Evolutionary conservation across 1,140 invertebrate genomes (phyloP).

Genomic region (Drosophila fuyamai): DNA sequence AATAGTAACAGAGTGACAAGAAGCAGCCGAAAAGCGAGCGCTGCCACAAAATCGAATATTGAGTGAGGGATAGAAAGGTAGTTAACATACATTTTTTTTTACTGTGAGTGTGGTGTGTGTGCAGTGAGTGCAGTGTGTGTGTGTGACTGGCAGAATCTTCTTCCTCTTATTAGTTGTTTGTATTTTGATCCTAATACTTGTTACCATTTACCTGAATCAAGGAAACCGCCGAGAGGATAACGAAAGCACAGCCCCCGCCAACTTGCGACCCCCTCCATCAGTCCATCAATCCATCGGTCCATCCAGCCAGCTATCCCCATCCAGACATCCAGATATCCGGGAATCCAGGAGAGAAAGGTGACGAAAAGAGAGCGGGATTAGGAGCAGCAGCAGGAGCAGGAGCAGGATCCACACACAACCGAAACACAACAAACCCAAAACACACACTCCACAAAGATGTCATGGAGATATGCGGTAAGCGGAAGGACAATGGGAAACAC

Average conservation of each 20-base stretch:
- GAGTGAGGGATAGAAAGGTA: conserved; percentile 3
- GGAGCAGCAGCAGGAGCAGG: conserved; percentile 18
- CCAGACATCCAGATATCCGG: conserved; percentile 8
- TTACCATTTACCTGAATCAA: conserved; percentile 32
- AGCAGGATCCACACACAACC: conserved; percentile 27
- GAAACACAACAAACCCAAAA: conserved; percentile 29
- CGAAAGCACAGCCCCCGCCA: conserved; percentile 7
- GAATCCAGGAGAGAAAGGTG: conserved; percentile 7
- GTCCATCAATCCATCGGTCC: conserved; percentile 6
- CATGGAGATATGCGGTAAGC: conserved; percentile 84
- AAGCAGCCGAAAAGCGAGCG: conserved; percentile 4
- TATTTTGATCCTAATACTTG: conserved; percentile 37
- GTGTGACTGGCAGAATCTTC: conserved; percentile 16
- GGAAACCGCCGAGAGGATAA: conserved; percentile 20
- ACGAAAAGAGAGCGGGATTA: conserved; percentile 12
- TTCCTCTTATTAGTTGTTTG: conserved; percentile 8
- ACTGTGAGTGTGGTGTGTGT: conserved; percentile 10
- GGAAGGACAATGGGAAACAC: conserved; percentile 1
- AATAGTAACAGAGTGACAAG: conserved; percentile 6
- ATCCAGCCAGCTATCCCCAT: conserved; percentile 11
- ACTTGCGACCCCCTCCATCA: conserved; percentile 16
- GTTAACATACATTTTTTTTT: conserved; percentile 9
- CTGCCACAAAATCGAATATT: conserved; percentile 1
- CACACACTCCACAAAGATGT: conserved; percentile 65
- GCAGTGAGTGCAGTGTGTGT: conserved; percentile 1